phyloP scores from a whole-genome alignment of 2,113 vertebrate genomes.

The Boulengeromyrus knoepffleri region DNA sequence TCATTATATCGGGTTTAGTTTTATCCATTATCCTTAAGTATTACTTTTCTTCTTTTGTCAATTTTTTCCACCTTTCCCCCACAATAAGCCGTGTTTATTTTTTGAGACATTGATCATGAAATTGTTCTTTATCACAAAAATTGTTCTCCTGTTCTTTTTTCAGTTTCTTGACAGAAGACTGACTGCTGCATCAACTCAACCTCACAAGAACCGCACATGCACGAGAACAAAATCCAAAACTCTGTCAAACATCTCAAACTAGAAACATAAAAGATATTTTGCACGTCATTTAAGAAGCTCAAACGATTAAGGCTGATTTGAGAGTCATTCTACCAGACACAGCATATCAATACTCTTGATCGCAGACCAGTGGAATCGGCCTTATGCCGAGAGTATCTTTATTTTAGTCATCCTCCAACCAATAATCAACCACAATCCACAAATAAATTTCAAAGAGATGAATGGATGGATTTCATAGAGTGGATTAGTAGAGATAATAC shows the following conservation, averaged over 20 bases:
- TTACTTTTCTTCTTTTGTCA: not conserved
- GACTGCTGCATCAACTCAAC: not conserved
- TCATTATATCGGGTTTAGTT: not conserved
- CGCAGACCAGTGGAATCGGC: not conserved
- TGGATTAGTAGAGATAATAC: slow-evolving; percentile 11
- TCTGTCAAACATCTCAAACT: not conserved
- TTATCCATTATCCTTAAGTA: not conserved
- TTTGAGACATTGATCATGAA: not conserved
- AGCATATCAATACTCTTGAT: not conserved
- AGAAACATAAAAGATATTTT: not conserved
- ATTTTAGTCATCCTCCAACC: not conserved
- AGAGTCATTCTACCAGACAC: not conserved
- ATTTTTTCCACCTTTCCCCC: not conserved
- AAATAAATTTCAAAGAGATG: slow-evolving; percentile 13
- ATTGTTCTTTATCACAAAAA: not conserved
- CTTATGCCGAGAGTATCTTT: not conserved
- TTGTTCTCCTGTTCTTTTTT: not conserved
- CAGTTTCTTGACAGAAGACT: not conserved
- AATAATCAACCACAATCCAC: slow-evolving; percentile 16
- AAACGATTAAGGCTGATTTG: not conserved
- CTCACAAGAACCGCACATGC: not conserved
- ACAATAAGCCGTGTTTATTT: not conserved
- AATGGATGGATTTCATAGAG: not conserved
- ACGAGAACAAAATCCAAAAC: not conserved
- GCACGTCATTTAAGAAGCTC: not conserved